Percentiles rank a stretch among this genome's conserved stretches.
phyloP scores from a whole-genome alignment of 1,140 invertebrate genomes.

The Chironomus tepperi region DNA sequence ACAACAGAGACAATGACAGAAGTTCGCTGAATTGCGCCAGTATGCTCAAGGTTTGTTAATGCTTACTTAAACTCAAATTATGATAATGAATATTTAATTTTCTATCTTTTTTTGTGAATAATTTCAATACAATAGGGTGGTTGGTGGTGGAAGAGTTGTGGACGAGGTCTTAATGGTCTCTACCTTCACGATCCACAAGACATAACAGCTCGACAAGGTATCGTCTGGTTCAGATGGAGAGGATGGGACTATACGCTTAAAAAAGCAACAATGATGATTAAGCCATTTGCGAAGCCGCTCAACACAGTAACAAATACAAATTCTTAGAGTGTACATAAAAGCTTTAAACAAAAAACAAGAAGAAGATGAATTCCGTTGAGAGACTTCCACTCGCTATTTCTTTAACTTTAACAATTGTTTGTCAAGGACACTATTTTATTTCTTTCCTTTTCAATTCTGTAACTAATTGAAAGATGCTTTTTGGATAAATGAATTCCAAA shows the following conservation, averaged over 20 bases:
- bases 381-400: too few relatives aligned
- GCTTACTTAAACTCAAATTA: background rate
- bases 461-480: background rate
- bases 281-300: conserved; percentile 45
- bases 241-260: conserved; percentile 89
- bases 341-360: too few relatives aligned
- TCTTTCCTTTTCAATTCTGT: too few relatives aligned
- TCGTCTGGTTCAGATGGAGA: conserved; percentile 90
- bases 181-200: conserved; percentile 83
- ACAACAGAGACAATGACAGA: conserved; percentile 84
- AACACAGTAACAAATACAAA: background rate
- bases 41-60: conserved; percentile 59
- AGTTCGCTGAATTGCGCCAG: conserved; percentile 84
- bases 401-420: too few relatives aligned
- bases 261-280: conserved; percentile 83
- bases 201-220: conserved; percentile 79
- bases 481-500: background rate
- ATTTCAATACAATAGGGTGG: conserved; percentile 48
- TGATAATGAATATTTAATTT: too few relatives aligned
- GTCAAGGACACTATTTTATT: too few relatives aligned
- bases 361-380: too few relatives aligned
- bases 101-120: background rate
- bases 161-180: conserved; percentile 75
- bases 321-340: background rate
- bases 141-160: conserved; percentile 92